Evolutionary conservation across 2,797 vertebrate species (phyloP).

Genomic region (Varecia variegata): DNA sequence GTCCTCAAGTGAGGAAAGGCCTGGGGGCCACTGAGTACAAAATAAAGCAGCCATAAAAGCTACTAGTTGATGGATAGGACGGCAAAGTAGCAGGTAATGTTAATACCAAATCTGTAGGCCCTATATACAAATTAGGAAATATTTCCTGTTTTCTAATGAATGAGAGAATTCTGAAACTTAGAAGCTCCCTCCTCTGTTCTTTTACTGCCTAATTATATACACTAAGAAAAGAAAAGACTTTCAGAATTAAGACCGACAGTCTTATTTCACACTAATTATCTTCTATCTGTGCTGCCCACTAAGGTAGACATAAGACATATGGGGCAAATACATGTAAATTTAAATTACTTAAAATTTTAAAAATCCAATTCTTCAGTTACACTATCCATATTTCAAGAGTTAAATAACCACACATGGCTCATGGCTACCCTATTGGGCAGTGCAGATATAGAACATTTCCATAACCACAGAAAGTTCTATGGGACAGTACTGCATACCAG

Average conservation of each 20-base stretch:
- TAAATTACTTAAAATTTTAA: neutral
- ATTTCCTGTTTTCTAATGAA: neutral
- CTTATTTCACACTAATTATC: neutral
- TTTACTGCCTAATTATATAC: neutral
- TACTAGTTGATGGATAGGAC: neutral
- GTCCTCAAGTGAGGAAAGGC: rapidly evolving
- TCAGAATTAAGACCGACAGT: neutral
- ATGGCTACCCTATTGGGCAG: neutral
- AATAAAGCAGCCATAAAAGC: neutral
- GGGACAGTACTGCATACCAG: rapidly evolving
- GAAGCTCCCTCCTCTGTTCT: neutral
- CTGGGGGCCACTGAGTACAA: neutral
- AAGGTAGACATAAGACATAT: neutral
- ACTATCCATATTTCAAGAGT: neutral
- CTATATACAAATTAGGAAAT: neutral
- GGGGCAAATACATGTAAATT: neutral
- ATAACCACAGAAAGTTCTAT: neutral
- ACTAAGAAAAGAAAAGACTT: neutral
- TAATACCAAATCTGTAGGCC: neutral
- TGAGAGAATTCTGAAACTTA: neutral
- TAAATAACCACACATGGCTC: neutral
- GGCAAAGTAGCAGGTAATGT: neutral
- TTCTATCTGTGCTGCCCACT: neutral
- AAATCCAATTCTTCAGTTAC: neutral
- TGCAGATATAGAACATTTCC: neutral